phyloP scores from a whole-genome alignment of 2,113 vertebrate genomes.

The Cavia porcellus region DNA sequence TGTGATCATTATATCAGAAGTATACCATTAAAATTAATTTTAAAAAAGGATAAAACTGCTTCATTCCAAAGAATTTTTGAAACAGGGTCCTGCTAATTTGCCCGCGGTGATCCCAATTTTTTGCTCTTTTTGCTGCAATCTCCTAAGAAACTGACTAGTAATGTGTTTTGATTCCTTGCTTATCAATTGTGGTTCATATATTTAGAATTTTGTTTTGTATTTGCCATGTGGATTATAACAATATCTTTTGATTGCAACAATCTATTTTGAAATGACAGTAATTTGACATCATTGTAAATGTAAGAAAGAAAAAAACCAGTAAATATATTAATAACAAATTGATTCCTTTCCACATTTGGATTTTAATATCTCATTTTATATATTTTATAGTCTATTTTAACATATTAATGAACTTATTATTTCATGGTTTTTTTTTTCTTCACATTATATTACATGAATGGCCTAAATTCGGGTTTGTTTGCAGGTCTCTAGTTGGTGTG shows the following conservation, averaged over 20 bases:
- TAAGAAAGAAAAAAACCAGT: not conserved
- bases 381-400: not conserved
- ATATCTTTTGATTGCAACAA: not conserved
- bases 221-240: not conserved
- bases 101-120: not conserved
- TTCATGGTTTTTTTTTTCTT: not conserved
- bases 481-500: not conserved
- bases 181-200: not conserved
- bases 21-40: not conserved
- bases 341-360: not conserved
- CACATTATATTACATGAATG: not conserved
- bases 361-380: not conserved
- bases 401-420: not conserved
- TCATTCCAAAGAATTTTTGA: not conserved
- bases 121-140: not conserved
- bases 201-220: not conserved
- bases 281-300: not conserved
- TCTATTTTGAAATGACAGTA: not conserved
- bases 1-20: not conserved
- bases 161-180: not conserved
- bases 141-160: not conserved
- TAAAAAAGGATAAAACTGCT: not conserved
- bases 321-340: not conserved
- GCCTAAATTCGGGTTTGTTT: not conserved
- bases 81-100: not conserved